Conservation (phyloP, 2,113 vertebrate genomes). For the Glaucomys volans region DNA sequence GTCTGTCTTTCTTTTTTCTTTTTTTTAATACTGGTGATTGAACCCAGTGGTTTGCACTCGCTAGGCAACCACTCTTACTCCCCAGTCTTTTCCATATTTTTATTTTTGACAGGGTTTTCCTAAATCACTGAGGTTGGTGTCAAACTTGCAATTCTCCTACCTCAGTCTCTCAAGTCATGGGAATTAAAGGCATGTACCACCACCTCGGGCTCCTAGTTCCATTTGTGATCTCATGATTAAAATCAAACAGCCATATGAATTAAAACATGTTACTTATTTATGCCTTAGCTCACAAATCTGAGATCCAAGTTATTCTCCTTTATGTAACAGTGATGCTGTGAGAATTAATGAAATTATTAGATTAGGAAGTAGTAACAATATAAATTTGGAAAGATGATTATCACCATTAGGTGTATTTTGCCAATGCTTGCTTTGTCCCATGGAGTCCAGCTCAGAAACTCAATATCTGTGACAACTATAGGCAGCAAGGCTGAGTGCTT, state of each 20-base stretch:
- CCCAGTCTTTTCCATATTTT: neutral
- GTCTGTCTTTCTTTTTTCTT: neutral
- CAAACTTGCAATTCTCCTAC: neutral
- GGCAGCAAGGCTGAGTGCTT: constrained; percentile 18
- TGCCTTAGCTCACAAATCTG: constrained; percentile 17
- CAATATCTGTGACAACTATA: constrained; percentile 12
- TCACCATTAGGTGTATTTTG: neutral
- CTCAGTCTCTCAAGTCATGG: neutral
- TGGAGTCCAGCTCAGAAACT: constrained; percentile 24
- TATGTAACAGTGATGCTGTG: constrained; percentile 14
- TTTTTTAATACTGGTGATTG: neutral
- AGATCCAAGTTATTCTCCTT: constrained; percentile 13
- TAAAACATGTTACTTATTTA: constrained; percentile 40
- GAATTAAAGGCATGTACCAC: neutral
- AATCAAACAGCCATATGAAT: constrained; percentile 7
- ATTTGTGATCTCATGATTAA: constrained; percentile 42
- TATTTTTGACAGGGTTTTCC: neutral
- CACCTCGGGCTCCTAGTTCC: neutral
- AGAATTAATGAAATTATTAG: constrained; percentile 49
- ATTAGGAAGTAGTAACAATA: constrained; percentile 20
- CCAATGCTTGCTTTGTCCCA: constrained; percentile 1
- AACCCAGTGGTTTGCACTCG: too few species aligned
- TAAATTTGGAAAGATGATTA: constrained; percentile 18
- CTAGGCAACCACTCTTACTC: neutral
- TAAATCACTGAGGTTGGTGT: neutral